Base-by-base conservation (phyloP, 1,140 invertebrate genomes). In the Eubasilissa regina region DNA sequence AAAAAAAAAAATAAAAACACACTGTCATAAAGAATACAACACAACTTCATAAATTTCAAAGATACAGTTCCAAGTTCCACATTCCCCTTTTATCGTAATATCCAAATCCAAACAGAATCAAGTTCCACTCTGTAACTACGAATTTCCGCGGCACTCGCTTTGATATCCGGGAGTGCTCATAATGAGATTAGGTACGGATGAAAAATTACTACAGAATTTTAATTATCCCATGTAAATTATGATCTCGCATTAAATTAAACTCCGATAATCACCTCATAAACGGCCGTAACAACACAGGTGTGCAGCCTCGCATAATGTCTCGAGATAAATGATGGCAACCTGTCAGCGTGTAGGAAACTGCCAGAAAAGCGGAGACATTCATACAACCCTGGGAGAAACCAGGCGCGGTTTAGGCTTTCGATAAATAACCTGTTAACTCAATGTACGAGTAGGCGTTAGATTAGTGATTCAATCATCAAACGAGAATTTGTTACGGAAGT, bases 291-390 rank as follows among this genome's bases (percentile, higher is more conserved):
- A 51, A 15, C 48, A 51, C 48, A 51, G 13, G 60, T 35, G 60
- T 25, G 19, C 35, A 25, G 6, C n/a, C 48, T 51, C 48, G 48
- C 48, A 51, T 51, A 51, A 51, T 51, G 48, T 51, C 48, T 12
- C 11, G 11, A 64, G 60, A 64, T 64, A 64, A 64, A 64, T 64
- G 60, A 25, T 64, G 60, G 35, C 35, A 64, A 58, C 35, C 60
- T 35, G 60, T 25, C 60, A 21, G 60, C 11, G 48, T 51, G 48
- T 64, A 64, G 60, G 60, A 43, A 15, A 64, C 21, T 64, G 13
- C 60, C 60, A 25, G 60, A 64, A 64, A 64, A 44, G 60, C 60
- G 60, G 60, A 9, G 60, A 64, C 60, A 64, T 64, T n/a, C 35
- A 43, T 44, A 64, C 60, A 43, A 21, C 58, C 21, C 48, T 8